Evolutionary conservation across 2,888 invertebrate genomes (phyloP), one percentile per base, ranked within the genome.

Genomic region (Onthophagus sagittarius): DNA sequence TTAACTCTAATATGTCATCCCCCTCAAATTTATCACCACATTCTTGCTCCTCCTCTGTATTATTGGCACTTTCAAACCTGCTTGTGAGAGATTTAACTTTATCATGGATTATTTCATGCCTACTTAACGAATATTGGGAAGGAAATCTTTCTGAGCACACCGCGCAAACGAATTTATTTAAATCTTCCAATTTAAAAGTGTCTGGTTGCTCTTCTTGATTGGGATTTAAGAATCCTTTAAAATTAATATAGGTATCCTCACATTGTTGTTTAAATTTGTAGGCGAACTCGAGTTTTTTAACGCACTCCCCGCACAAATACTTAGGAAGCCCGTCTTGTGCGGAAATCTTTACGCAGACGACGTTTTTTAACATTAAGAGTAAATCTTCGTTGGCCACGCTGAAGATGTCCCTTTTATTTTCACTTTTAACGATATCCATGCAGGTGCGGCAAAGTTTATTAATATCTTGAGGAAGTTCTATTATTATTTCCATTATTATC

Each of bases 201-300:
- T 9, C 64, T 6, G 64, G 4, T 67, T 23, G 39, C 5, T 53
- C 39, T 23, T 23, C 23, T 23, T 23, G 23, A 3, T 23, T 23
- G 3, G 39, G 31, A 32, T 72, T 71, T 63, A 77, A 73, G 15
- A 77, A 72, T 39, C 76, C 73, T 70, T 74, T 71, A 72, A 79
- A 75, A 33, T 77, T 77, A 7, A 71, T 64, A 74, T 79, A 77
- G 5, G 77, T 74, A 73, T 76, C 74, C 70, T 78, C 77, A 73
- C 80, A 81, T 31, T 78, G 79, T 53, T 77, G 76, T 72, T 78
- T 80, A 75, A 79, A 81, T 23, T 69, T 73, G 69, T 77, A 80
- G 14, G 76, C 74, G 2, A 71, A 71, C 67, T 78, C 76, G 70
- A 81, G 71, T 53, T 76, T 72, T 62, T 76, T 73, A 9, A 76